Evolutionary conservation across 2,888 invertebrate genomes (phyloP), one percentile per base, ranked within the genome.

Genomic region (Acleris holmiana): DNA sequence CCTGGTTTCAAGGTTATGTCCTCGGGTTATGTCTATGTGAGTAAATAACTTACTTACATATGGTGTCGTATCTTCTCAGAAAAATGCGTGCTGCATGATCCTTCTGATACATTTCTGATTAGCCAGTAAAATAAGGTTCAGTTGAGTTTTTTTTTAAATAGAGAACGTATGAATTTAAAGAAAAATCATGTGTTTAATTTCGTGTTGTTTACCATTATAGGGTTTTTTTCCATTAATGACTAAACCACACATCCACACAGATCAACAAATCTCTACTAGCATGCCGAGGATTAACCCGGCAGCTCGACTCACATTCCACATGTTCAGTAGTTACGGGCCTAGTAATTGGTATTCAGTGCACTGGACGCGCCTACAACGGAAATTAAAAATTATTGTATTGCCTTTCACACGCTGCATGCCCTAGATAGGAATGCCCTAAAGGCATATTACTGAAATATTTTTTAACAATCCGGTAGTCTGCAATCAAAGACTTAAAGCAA

Each of bases 271-370:
- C 59, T 59, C 64, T 53, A 59, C 59, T 64, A 64, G 63, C 63
- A 41, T 64, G 64, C 64, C 59, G 17, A 47, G 64, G 64, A 64
- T 64, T 80, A 78, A 76, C 77, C 75, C 76, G 75, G 69, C 73
- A 74, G 75, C 72, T 57, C 69, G 69, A 71, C 72, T 67, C 75
- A 73, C 85, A 88, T 86, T 87, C 85, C 85, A 79, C 77, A 79
- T 82, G 83, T 75, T 83, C 83, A 82, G 82, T 81, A 80, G 83
- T 84, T 80, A 84, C 79, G 73, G 72, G 74, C 75, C 72, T 72
- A 79, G 83, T 90, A 87, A 90, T 89, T 87, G 89, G 87, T 88
- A 89, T 91, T 87, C 87, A 88, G 82, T 86, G 84, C 82, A 79
- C 70, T 78, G 84, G 76, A 76, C 82, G 78, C 76, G 77, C 76